Evolutionary conservation across 2,888 invertebrate genomes (phyloP), one percentile per base, ranked within the genome.

Genomic region (Phyllotreta cruciferae): DNA sequence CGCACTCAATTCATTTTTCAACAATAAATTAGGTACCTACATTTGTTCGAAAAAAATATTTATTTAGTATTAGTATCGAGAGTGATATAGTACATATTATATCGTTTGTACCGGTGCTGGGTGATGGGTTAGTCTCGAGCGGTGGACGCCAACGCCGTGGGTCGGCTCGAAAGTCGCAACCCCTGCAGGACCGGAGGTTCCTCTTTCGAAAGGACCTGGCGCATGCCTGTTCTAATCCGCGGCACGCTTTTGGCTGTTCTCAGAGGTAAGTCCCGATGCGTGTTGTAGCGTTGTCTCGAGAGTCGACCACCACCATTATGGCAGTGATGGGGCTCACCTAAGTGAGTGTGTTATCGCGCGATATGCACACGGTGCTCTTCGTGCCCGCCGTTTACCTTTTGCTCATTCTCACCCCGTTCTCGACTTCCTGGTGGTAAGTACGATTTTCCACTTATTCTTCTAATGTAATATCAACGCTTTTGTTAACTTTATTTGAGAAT

Each of bases 391-490:
- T 91, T 82, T 91, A 90, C 84, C 86, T 93, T 82, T 88, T 92
- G 85, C 88, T 64, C 56, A 57, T 93, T 83, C 89, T 92, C 85
- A 91, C 90, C 86, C 92, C 92, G 85, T 90, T 92, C 85, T 90
- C 91, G 82, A 91, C 90, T 82, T 89, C 91, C 81, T 91, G 92
- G 87, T 92, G 93, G 93, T 93, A 85, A 90, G 92, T 91, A 79
- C 66, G 55, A 64, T 44, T 37, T 52, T 49, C 10, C 14, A 24
- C 34, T 14, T 45, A 6, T 9, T 24, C 24, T 24, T 3, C 1
- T 24, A 24, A 4, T 24, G 24, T 24, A 24, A 24, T 24, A 4
- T 24, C 4, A 3, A n/a, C n/a, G n/a, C 2, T 24, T 24, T 24
- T 24, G 24, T 24, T 24, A 1, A 24, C 24, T 24, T 24, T 24